Evolutionary conservation across 2,113 vertebrate genomes (phyloP), one percentile per base, ranked within the genome.

Genomic region (Oxyruncus cristatus): DNA sequence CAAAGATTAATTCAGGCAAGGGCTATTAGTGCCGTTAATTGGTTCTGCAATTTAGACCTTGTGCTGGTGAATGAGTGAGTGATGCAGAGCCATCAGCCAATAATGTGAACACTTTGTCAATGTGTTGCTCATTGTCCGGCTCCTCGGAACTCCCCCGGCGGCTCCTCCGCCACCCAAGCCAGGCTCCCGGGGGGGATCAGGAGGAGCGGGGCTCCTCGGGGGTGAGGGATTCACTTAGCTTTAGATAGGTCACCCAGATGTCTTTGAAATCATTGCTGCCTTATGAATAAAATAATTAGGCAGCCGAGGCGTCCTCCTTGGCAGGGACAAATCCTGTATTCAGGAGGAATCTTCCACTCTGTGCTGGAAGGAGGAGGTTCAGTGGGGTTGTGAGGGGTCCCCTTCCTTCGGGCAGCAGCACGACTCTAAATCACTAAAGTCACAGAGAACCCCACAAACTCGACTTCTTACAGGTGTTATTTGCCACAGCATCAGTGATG

Each of bases 11-110:
- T 99, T 98, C 99, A 98, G 99, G 99, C 99, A 98, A 99, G 99
- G 98, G 99, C 99, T 99, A 99, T 99, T 99, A 99, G 99, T 98
- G 98, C 98, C 98, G 99, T 99, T 99, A 99, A 99, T 99, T 99
- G 99, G 99, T 99, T 99, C 99, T 99, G 99, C 99, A 99, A 99
- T 99, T 99, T 99, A 99, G 99, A 99, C 99, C 99, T 99, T 98
- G 99, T 98, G 98, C 98, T 96, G 89, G 89, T 99, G 98, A 99
- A 99, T 99, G 99, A 99, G 98, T 99, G 99, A 99, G 98, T 98
- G 99, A 99, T 99, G 99, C 96, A 92, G 97, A 98, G 95, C 98
- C 97, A 98, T 99, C 98, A 98, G 97, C 98, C 98, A 97, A 98
- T 99, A 99, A 99, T 98, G 98, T 98, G 98, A 98, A 98, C 98